Conservation (phyloP, 2,888 invertebrate species). For the Lepidochrysops patricia region DNA sequence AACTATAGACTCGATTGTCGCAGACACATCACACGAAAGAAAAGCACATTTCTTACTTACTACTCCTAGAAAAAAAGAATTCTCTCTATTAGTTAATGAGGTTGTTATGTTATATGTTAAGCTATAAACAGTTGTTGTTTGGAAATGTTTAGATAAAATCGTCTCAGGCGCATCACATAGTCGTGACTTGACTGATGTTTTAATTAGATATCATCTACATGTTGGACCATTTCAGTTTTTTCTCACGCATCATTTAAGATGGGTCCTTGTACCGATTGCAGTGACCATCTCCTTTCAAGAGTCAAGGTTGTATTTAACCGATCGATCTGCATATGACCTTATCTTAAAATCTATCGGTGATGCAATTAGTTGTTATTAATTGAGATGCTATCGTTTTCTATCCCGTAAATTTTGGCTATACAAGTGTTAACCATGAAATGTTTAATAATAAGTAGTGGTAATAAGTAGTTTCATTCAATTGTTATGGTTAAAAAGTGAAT, state of each 20-base stretch:
- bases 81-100: too few species aligned
- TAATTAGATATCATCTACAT: background rate
- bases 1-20: too few species aligned
- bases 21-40: too few species aligned
- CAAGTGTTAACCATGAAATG: too few species aligned
- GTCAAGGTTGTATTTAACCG: slow-evolving; percentile 2
- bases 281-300: slow-evolving; percentile 13
- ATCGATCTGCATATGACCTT: background rate
- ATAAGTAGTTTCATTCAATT: too few species aligned
- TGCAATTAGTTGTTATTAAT: background rate
- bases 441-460: too few species aligned
- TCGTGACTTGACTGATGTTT: background rate
- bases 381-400: background rate
- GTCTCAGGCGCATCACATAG: background rate
- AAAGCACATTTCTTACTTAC: too few species aligned
- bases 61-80: too few species aligned
- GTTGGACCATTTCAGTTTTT: background rate
- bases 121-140: background rate
- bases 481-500: too few species aligned
- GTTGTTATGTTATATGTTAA: too few species aligned
- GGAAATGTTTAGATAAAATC: background rate
- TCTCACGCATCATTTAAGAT: slow-evolving; percentile 18
- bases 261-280: slow-evolving; percentile 16
- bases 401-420: too few species aligned
- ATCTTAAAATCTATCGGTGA: too few species aligned